Conservation (phyloP, 2,888 invertebrate genomes). For the Drosophila anomelani region DNA sequence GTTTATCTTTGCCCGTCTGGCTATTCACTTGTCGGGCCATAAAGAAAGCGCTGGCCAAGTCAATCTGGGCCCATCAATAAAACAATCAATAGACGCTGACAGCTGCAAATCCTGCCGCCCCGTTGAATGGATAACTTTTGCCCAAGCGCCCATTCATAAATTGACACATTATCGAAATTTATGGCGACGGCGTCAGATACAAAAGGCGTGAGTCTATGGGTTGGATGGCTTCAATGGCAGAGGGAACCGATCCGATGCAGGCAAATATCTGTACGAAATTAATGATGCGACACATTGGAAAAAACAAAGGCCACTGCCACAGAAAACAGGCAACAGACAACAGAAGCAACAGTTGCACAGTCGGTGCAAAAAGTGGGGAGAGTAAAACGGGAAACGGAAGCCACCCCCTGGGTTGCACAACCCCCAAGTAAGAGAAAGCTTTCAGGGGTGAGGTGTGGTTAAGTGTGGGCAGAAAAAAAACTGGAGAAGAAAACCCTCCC, state of each 20-base stretch:
- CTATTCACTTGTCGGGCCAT: constrained; percentile 56
- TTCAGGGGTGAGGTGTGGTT: constrained; percentile 14
- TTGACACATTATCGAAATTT: constrained; percentile 81
- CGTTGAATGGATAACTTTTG: constrained; percentile 56
- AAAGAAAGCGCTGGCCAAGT: constrained; percentile 37
- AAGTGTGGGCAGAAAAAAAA: not conserved
- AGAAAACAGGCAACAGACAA: constrained; percentile 21
- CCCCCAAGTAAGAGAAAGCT: not conserved
- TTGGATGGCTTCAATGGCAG: constrained; percentile 3
- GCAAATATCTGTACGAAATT: constrained; percentile 76
- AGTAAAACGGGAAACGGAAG: constrained; percentile 39
- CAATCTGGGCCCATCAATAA: constrained; percentile 68
- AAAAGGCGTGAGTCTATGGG: constrained; percentile 66
- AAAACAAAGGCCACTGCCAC: constrained; percentile 41
- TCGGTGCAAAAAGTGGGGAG: constrained; percentile 6
- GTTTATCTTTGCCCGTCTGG: constrained; percentile 41
- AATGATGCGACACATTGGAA: constrained; percentile 73
- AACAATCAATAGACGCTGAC: constrained; percentile 79
- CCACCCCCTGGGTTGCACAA: constrained; percentile 45
- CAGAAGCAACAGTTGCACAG: constrained; percentile 73
- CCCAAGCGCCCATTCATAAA: constrained; percentile 67
- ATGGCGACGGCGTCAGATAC: constrained; percentile 53
- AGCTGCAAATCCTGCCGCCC: constrained; percentile 62
- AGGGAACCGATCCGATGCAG: constrained; percentile 46
- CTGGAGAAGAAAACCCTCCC: constrained; percentile 13